Percentiles rank a stretch among this genome's conserved stretches.
These are phyloP conservation scores for Neria commutata DNA, from an alignment of 2,888 invertebrate species.

Conservation along the genomic window DNA sequence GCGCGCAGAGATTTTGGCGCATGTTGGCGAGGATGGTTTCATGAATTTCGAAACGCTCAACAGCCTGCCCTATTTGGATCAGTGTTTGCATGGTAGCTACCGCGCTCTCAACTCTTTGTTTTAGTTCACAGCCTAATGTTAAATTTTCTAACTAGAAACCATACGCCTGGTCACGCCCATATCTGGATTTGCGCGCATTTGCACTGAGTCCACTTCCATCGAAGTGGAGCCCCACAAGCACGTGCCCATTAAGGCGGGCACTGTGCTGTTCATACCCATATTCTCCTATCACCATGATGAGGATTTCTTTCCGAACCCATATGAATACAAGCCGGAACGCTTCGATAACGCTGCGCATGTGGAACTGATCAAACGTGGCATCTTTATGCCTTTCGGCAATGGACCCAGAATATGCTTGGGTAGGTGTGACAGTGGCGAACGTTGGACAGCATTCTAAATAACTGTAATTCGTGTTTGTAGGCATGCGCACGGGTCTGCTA, in stretches of 20 bases:
- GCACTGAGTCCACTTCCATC: constrained; percentile 40
- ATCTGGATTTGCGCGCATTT: constrained; percentile 43
- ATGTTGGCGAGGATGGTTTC: constrained; percentile 14
- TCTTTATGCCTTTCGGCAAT: constrained; percentile 54
- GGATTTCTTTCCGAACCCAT: constrained; percentile 44
- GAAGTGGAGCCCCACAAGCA: constrained; percentile 33
- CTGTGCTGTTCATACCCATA: constrained; percentile 50
- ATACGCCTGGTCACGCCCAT: constrained; percentile 46
- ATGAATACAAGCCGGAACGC: constrained; percentile 48
- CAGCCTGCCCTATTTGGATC: constrained; percentile 51
- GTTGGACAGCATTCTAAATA: neutral
- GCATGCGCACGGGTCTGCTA: constrained; percentile 41
- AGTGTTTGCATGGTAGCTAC: constrained; percentile 48
- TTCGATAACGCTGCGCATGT: constrained; percentile 46
- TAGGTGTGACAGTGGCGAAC: constrained; percentile 19
- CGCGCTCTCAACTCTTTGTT: neutral
- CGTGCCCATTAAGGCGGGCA: constrained; percentile 44
- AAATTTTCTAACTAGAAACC: constrained; percentile 38
- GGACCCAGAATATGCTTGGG: constrained; percentile 56
- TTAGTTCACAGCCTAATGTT: neutral
- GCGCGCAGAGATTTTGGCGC: constrained; percentile 40
- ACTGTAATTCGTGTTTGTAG: constrained; percentile 22
- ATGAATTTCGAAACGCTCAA: constrained; percentile 44
- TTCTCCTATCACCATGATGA: constrained; percentile 55
- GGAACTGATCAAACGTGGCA: constrained; percentile 41